Evolutionary conservation across 2,888 invertebrate species (phyloP), one percentile per base, ranked within the genome.

Genomic region (Blomia tropicalis): DNA sequence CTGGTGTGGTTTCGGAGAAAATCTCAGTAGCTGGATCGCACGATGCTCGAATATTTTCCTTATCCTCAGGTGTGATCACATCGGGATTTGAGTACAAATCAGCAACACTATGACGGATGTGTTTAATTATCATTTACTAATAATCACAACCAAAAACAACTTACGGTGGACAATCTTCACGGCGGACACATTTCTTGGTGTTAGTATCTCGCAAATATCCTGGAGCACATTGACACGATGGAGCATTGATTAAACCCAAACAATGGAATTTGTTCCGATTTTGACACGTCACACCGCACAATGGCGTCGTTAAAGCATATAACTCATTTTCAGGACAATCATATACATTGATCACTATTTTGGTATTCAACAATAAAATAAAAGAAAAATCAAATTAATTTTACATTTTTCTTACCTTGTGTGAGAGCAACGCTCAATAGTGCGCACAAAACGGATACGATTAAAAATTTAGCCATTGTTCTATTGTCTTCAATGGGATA

Each of bases 171-270:
- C 56, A 56, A 7, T 56, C 14, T 7, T 7, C 56, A 31, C 5
- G 11, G 5, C 5, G 23, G 22, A 56, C 32, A 31, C 56, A 56
- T 31, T 56, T 56, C 5, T 27, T 27, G n/a, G 29, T 56, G 30
- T 5, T 11, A 17, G n/a, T 5, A 31, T 56, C 56, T 14, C 56
- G 23, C 11, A 27, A 14, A 23, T 7, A n/a, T 27, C 30, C 56
- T 17, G 23, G 17, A 56, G 32, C 32, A 19, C 56, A 56, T 31
- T 56, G 56, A 19, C 56, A 56, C 14, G 56, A 56, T n/a, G 29
- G 30, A 17, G 11, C 7, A 29, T 11, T 5, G 5, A 14, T 31
- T 11, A 56, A 23, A 27, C 56, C 56, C 14, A 56, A 19, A 19
- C 56, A 56, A 19, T 29, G 56, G n/a, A 56, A 29, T 14, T 19